phyloP scores from a whole-genome alignment of 2,888 invertebrate species.

The Lasioglossum malachurum region DNA sequence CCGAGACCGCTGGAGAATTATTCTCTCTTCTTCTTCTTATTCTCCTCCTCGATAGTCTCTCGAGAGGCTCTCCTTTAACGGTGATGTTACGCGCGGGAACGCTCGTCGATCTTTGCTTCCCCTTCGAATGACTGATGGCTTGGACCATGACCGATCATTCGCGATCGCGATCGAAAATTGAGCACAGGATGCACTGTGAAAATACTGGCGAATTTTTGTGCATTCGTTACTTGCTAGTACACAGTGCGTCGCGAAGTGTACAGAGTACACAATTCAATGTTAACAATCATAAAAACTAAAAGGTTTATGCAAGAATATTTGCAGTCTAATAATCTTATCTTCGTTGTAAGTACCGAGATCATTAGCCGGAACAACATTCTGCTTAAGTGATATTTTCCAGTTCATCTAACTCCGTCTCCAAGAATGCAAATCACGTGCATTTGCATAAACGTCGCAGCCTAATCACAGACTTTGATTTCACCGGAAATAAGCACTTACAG shows the following conservation, averaged over 20 bases:
- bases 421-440: background rate
- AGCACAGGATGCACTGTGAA: background rate
- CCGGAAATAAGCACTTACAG: background rate
- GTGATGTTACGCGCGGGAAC: constrained; percentile 25
- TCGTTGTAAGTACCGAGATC: background rate
- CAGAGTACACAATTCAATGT: too few species aligned
- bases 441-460: background rate
- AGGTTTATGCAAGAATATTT: too few species aligned
- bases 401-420: background rate
- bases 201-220: background rate
- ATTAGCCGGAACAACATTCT: background rate
- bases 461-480: background rate
- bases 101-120: background rate
- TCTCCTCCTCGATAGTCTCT: background rate
- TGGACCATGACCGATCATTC: background rate
- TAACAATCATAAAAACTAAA: too few species aligned
- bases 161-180: background rate
- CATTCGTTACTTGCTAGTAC: background rate
- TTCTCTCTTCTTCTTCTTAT: constrained; percentile 41
- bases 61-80: constrained; percentile 33
- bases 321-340: background rate
- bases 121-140: background rate
- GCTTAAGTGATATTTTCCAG: background rate
- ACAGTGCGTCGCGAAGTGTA: too few species aligned
- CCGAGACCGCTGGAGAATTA: constrained; percentile 68